Percentiles rank a stretch among this genome's conserved stretches.
Conservation (phyloP, 2,113 vertebrate species). For the Coptodon rendalli region DNA sequence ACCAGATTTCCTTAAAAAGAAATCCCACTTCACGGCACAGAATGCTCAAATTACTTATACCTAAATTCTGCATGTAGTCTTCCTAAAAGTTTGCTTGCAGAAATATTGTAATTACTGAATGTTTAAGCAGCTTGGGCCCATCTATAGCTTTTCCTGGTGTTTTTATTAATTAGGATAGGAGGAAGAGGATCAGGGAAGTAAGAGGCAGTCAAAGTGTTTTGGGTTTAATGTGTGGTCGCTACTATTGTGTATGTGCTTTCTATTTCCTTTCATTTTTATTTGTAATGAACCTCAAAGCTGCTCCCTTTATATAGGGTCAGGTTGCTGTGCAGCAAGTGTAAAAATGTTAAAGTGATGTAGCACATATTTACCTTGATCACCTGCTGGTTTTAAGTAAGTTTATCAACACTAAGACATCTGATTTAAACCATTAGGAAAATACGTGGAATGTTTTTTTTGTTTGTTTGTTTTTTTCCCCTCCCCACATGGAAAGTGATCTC, state of each 20-base stretch:
- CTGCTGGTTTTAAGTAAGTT: background rate
- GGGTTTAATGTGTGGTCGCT: background rate
- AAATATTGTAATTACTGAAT: background rate
- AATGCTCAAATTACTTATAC: background rate
- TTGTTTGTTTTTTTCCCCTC: fast-evolving
- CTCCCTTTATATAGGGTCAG: background rate
- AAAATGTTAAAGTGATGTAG: background rate
- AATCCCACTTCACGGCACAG: background rate
- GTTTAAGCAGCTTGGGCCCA: background rate
- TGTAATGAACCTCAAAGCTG: background rate
- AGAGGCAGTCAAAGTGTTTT: background rate
- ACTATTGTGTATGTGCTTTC: background rate
- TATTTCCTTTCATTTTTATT: background rate
- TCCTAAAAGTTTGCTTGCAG: background rate
- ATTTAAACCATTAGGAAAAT: background rate
- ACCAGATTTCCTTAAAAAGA: background rate
- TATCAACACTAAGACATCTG: background rate
- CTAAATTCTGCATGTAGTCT: background rate
- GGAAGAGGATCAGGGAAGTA: background rate
- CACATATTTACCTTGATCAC: background rate
- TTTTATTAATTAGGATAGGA: background rate
- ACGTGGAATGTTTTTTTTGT: background rate
- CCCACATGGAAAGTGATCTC: background rate
- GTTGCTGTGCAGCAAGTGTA: background rate
- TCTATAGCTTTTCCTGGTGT: background rate